Percentiles rank a stretch among this genome's conserved stretches.
These are phyloP conservation scores for Urocolius indicus DNA, from an alignment of 2,113 vertebrate species.

Conservation along the genomic window DNA sequence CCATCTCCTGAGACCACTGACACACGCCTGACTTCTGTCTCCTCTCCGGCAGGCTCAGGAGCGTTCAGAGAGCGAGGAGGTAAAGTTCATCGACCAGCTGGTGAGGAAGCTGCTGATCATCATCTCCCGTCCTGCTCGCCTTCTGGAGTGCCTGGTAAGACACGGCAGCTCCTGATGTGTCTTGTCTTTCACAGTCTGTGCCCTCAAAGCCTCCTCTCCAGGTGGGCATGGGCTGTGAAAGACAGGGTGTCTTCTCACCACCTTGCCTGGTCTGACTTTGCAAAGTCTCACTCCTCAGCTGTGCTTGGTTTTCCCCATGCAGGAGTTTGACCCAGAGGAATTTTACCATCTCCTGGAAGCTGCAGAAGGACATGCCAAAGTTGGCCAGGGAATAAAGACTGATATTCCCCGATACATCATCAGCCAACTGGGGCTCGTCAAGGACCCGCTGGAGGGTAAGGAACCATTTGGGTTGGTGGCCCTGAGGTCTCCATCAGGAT, in stretches of 20 bases:
- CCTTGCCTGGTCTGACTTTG: neutral
- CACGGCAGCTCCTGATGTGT: neutral
- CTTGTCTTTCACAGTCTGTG: neutral
- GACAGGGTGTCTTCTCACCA: neutral
- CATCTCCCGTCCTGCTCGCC: constrained; percentile 92
- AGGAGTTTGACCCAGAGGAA: constrained; percentile 98
- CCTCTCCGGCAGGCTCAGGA: constrained; percentile 83
- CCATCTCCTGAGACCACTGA: neutral
- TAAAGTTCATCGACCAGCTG: constrained; percentile 87
- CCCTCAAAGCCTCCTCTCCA: too few species aligned
- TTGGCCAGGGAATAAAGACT: constrained; percentile 91
- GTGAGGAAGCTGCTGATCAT: constrained; percentile 95
- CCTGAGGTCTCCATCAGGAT: neutral
- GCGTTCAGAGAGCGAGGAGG: constrained; percentile 94
- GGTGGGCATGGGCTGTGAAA: neutral
- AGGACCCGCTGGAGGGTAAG: constrained; percentile 90
- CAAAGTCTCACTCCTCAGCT: neutral
- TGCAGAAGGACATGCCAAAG: constrained; percentile 94
- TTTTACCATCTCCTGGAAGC: constrained; percentile 97
- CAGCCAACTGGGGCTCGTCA: constrained; percentile 91
- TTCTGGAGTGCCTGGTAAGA: constrained; percentile 94
- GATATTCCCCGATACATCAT: constrained; percentile 97
- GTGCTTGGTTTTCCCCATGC: neutral
- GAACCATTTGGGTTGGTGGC: neutral
- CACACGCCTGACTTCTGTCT: neutral